phyloP scores from a whole-genome alignment of 1,140 invertebrate genomes.

The Vollenhovia emeryi region DNA sequence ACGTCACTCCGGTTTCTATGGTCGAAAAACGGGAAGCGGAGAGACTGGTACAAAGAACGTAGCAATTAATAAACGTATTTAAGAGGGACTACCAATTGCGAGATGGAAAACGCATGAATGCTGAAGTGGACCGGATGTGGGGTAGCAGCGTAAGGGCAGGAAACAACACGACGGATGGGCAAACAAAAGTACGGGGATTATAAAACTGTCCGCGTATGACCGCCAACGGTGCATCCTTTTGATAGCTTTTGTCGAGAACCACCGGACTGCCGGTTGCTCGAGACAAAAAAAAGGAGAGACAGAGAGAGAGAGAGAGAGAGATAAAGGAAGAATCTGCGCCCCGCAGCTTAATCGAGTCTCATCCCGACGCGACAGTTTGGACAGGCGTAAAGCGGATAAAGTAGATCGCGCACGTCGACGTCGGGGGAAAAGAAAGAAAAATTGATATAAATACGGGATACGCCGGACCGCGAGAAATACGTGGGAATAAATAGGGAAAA shows the following conservation, averaged over 20 bases:
- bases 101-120: slow-evolving; percentile 4
- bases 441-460: slow-evolving; percentile 36
- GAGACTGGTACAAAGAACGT: not conserved
- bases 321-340: slow-evolving; percentile 17
- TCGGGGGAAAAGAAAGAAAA: slow-evolving; percentile 34
- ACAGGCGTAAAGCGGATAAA: slow-evolving; percentile 53
- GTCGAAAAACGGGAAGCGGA: not conserved
- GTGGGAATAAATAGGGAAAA: slow-evolving; percentile 8
- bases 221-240: slow-evolving; percentile 18
- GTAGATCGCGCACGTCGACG: slow-evolving; percentile 38
- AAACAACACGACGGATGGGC: not conserved
- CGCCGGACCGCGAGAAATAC: not conserved
- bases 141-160: not conserved
- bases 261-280: not conserved
- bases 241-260: slow-evolving; percentile 26
- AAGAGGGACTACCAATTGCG: not conserved
- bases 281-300: not conserved
- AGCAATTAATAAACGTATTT: slow-evolving; percentile 26
- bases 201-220: slow-evolving; percentile 45
- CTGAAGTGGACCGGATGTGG: not conserved
- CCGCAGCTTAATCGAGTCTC: slow-evolving; percentile 46
- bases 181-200: slow-evolving; percentile 40
- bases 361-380: slow-evolving; percentile 52
- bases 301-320: not conserved
- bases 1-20: not conserved